phyloP scores from a whole-genome alignment of 1,140 invertebrate genomes.

The Brachionus rubens region DNA sequence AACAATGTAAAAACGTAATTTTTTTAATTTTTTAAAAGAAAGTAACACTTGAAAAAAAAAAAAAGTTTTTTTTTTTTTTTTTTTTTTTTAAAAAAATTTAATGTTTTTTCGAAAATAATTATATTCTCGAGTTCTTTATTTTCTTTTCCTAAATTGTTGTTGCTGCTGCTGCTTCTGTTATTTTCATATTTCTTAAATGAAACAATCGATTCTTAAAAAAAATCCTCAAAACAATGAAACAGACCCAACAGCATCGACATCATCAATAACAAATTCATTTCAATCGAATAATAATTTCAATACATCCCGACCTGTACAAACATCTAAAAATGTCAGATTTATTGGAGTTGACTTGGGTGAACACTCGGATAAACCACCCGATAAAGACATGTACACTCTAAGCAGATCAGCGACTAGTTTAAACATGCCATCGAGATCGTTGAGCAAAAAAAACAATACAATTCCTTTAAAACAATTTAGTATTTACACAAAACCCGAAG shows the following conservation, averaged over 20 bases:
- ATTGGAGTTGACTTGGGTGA: not conserved
- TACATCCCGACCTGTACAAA: not conserved
- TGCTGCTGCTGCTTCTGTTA: not conserved
- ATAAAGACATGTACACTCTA: not conserved
- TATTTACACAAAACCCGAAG: not conserved
- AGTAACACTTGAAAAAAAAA: no score
- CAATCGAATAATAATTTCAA: not conserved
- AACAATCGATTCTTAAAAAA: constrained; percentile 39
- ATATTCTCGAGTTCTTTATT: not conserved
- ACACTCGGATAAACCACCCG: not conserved
- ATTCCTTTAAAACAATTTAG: constrained; percentile 5
- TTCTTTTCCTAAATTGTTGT: no score
- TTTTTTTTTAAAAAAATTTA: no score
- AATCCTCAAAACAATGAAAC: not conserved
- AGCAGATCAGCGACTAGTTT: not conserved
- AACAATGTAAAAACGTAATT: no score
- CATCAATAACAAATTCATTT: not conserved
- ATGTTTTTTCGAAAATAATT: no score
- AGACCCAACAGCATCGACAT: not conserved
- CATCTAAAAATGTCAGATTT: constrained; percentile 45
- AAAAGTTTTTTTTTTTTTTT: no score
- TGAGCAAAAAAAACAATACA: not conserved
- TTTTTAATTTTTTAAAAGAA: no score
- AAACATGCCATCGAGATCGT: not conserved
- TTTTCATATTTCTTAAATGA: constrained; percentile 3